phyloP scores from a whole-genome alignment of 2,888 invertebrate genomes.

The Microctonus aethiopoides region DNA sequence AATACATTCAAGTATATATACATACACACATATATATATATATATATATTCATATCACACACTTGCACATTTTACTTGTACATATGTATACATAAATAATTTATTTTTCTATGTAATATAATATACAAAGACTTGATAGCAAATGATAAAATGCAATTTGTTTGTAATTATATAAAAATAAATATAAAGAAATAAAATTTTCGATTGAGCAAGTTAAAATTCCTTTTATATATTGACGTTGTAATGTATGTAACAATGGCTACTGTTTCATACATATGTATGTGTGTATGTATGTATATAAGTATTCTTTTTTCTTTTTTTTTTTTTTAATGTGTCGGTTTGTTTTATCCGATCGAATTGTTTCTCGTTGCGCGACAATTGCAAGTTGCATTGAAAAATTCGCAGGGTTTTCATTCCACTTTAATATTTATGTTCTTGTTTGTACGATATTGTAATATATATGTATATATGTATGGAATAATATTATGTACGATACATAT shows the following conservation, averaged over 20 bases:
- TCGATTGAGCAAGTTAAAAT: neutral
- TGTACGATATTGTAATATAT: neutral
- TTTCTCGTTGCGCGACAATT: neutral
- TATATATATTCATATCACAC: too few species aligned
- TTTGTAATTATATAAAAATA: neutral
- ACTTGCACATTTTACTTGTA: too few species aligned
- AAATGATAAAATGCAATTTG: neutral
- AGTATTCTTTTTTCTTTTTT: neutral
- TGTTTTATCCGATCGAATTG: neutral
- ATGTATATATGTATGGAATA: too few species aligned
- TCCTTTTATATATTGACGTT: neutral
- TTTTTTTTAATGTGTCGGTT: neutral
- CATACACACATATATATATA: neutral
- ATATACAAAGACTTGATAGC: neutral
- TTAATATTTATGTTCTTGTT: neutral
- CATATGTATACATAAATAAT: neutral
- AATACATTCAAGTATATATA: slow-evolving; percentile 21
- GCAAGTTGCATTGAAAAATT: neutral
- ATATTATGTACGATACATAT: too few species aligned
- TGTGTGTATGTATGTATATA: neutral
- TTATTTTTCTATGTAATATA: too few species aligned
- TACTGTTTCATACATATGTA: neutral
- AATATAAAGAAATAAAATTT: neutral
- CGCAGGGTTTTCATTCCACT: neutral
- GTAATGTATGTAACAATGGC: neutral